Evolutionary conservation across 1,140 invertebrate genomes (phyloP).

Genomic region (Ladona fulva): DNA sequence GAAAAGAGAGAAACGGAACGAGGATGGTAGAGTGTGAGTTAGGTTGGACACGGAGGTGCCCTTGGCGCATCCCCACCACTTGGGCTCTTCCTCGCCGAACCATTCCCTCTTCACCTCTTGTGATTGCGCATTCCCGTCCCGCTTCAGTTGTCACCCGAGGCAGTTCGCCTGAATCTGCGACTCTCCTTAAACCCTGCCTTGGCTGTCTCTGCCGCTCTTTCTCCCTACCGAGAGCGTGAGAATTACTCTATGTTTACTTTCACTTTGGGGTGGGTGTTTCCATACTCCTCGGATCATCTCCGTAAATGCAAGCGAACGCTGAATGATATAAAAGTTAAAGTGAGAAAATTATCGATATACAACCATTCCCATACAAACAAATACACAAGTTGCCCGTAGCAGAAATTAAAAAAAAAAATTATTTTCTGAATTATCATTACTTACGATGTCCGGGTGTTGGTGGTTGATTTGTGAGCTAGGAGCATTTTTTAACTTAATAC

Average conservation of each 20-base stretch:
- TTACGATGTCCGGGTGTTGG: too few species aligned
- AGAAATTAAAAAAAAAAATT: too few species aligned
- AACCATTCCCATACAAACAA: too few species aligned
- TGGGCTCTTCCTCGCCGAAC: not conserved
- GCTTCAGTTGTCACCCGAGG: not conserved
- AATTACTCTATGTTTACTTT: not conserved
- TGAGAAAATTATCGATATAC: too few species aligned
- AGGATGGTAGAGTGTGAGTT: not conserved
- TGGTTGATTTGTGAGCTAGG: too few species aligned
- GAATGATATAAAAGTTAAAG: too few species aligned
- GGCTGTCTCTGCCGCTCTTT: not conserved
- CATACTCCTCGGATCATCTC: too few species aligned
- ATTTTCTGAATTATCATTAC: too few species aligned
- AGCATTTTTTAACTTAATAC: too few species aligned
- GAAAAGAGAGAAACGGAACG: not conserved
- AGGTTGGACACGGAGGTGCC: not conserved
- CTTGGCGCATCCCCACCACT: not conserved
- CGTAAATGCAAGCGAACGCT: too few species aligned
- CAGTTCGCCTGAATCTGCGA: not conserved
- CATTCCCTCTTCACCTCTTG: not conserved
- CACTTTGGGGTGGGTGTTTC: not conserved
- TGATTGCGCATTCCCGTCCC: constrained; percentile 2
- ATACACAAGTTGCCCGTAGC: too few species aligned
- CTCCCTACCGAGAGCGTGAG: not conserved
- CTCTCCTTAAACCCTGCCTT: not conserved